These are phyloP conservation scores for Patella vulgata DNA, from an alignment of 1,140 invertebrate species.

Conservation along the genomic window DNA sequence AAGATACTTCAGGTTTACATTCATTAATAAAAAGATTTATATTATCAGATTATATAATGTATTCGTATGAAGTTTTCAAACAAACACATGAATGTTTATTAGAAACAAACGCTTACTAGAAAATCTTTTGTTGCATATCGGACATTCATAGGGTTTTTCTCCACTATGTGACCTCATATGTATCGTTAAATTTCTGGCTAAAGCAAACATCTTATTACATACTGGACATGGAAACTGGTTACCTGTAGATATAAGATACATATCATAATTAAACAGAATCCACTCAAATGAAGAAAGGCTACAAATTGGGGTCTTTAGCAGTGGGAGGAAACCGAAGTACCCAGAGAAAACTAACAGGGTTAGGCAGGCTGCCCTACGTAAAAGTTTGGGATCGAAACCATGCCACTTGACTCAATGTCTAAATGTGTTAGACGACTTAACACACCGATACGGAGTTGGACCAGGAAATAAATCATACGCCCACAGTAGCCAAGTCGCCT, in stretches of 20 bases:
- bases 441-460: too few species aligned
- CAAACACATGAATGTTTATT: not conserved
- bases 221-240: conserved; percentile 42
- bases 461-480: too few species aligned
- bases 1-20: too few species aligned
- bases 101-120: conserved; percentile 34
- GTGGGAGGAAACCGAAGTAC: too few species aligned
- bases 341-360: not conserved
- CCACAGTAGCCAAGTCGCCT: too few species aligned
- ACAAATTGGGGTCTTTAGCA: too few species aligned
- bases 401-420: too few species aligned
- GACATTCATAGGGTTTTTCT: conserved; percentile 76
- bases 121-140: conserved; percentile 59
- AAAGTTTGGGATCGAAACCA: too few species aligned
- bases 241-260: conserved; percentile 18
- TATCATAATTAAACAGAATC: not conserved
- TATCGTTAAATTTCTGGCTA: conserved; percentile 64
- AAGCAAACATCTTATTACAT: conserved; percentile 60
- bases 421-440: too few species aligned
- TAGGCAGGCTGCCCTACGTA: too few species aligned
- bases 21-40: too few species aligned
- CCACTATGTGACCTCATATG: conserved; percentile 74
- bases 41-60: not conserved
- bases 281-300: conserved; percentile 9
- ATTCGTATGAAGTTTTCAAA: not conserved